Conservation (phyloP, 1,140 invertebrate species). For the Maniola jurtina region DNA sequence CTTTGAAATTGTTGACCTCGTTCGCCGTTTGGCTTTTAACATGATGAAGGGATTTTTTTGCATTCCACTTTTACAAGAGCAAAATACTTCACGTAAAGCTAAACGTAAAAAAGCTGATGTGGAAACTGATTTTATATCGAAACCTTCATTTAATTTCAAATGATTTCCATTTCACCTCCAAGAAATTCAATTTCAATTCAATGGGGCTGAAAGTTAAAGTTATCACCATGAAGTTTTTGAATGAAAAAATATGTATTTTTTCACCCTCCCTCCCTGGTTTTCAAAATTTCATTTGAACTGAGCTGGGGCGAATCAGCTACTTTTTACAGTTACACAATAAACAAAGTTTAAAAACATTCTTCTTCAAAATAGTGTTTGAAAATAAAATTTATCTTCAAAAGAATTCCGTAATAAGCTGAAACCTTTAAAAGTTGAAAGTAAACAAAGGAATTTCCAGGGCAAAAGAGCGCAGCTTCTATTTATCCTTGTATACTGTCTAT, state of each 20-base stretch:
- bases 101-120: background rate
- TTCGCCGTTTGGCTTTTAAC: conserved; percentile 5
- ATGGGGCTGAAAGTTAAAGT: too few relatives aligned
- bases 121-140: too few relatives aligned
- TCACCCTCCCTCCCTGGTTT: too few relatives aligned
- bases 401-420: background rate
- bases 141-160: too few relatives aligned
- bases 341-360: background rate
- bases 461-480: conserved; percentile 11
- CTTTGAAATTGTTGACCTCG: conserved; percentile 10
- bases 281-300: too few relatives aligned
- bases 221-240: too few relatives aligned
- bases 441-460: conserved; percentile 5
- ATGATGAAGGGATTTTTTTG: background rate
- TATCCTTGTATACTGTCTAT: conserved; percentile 14
- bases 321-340: background rate
- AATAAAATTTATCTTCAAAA: background rate
- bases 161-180: too few relatives aligned
- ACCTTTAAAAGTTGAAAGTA: conserved; percentile 5
- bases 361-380: background rate
- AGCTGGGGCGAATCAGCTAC: too few relatives aligned
- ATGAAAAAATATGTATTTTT: too few relatives aligned
- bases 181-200: too few relatives aligned
- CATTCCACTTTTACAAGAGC: background rate
- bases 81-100: background rate